Percentiles rank a stretch among this genome's conserved stretches.
Conservation (phyloP, 30 jellyfish, hydroid and myxozoan genomes). For the Aurelia coerulea region DNA sequence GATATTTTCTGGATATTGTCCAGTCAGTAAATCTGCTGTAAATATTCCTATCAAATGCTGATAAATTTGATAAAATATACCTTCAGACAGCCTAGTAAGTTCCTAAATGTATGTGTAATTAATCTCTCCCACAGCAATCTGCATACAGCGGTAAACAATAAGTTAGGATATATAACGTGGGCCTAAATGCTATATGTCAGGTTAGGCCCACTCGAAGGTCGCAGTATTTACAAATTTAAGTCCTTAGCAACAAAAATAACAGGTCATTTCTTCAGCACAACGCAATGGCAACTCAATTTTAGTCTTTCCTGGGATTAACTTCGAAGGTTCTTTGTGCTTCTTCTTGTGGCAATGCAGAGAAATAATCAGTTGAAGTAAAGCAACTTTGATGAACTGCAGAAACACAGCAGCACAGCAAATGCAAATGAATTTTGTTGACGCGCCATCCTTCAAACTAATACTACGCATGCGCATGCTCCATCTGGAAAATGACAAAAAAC, state of each 20-base stretch:
- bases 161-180: not conserved
- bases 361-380: no score
- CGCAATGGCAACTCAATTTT: not conserved
- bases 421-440: conserved; percentile 15
- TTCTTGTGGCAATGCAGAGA: not conserved
- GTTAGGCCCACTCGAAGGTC: not conserved
- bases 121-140: no score
- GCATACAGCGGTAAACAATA: not conserved
- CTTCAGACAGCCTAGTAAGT: no score
- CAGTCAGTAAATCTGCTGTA: no score
- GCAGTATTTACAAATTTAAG: conserved; percentile 2
- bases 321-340: not conserved
- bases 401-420: no score
- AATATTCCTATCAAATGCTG: no score
- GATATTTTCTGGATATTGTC: no score
- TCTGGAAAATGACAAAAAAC: no score
- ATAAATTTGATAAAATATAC: not conserved
- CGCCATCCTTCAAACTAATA: conserved; percentile 52
- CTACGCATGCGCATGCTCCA: conserved; percentile 49
- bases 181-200: not conserved
- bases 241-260: conserved; percentile 5
- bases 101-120: no score
- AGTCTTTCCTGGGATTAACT: not conserved
- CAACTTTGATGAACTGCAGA: no score
- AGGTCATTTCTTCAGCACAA: not conserved